phyloP scores from a whole-genome alignment of 2,888 invertebrate genomes.

The Urechis unicinctus region DNA sequence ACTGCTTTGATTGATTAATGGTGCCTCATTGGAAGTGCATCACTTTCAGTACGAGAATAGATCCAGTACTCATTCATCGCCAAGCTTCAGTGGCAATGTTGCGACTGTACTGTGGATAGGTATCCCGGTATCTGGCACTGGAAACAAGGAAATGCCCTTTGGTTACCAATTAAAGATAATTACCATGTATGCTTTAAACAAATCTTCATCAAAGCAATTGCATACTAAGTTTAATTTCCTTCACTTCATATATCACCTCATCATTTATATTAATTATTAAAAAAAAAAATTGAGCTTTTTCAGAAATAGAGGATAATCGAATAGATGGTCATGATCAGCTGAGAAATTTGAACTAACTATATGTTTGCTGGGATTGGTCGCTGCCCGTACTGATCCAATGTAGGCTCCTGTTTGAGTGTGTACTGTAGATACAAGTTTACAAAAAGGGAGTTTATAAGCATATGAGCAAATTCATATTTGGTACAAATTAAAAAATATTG shows the following conservation, averaged over 20 bases:
- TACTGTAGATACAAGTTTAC: too few relatives aligned
- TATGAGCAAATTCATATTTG: background rate
- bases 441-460: background rate
- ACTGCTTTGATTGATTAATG: too few relatives aligned
- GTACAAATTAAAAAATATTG: too few relatives aligned
- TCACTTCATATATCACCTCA: background rate
- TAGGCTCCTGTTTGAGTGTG: constrained; percentile 39
- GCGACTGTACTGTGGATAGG: constrained; percentile 39
- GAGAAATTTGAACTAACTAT: constrained; percentile 31
- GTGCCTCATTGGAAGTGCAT: too few relatives aligned
- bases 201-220: too few relatives aligned
- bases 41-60: too few relatives aligned
- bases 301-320: background rate
- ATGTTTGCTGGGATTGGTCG: constrained; percentile 43
- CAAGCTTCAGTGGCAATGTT: constrained; percentile 39
- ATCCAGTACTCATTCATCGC: too few relatives aligned
- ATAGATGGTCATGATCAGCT: background rate
- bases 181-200: too few relatives aligned
- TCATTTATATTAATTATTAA: background rate
- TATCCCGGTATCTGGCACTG: constrained; percentile 43
- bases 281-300: background rate
- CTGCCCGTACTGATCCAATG: constrained; percentile 39
- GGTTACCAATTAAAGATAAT: too few relatives aligned
- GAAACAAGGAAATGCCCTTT: too few relatives aligned
- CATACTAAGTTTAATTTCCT: too few relatives aligned